A percentile compares a stretch with the other conserved stretches of the same genome.
phyloP scores from a whole-genome alignment of 2,888 invertebrate species.

The Hipparchia semele region DNA sequence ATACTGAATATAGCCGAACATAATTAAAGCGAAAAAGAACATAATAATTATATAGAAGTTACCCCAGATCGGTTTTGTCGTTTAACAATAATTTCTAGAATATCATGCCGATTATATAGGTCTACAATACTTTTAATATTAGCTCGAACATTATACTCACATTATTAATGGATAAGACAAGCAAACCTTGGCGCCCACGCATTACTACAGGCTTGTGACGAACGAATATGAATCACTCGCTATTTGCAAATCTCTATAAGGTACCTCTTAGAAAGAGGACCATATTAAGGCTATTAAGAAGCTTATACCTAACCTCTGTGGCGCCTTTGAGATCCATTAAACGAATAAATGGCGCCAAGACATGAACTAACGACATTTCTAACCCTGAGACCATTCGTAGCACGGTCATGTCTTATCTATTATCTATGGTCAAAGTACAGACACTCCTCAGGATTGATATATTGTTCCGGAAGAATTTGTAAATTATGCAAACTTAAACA shows the following conservation, averaged over 20 bases:
- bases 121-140: constrained; percentile 8
- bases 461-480: too few relatives aligned
- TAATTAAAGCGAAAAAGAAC: too few relatives aligned
- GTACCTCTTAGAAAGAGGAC: constrained; percentile 4
- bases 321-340: neutral
- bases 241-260: constrained; percentile 16
- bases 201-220: neutral
- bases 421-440: too few relatives aligned
- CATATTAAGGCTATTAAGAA: constrained; percentile 14
- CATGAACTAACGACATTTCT: neutral
- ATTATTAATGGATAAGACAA: constrained; percentile 22
- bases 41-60: too few relatives aligned
- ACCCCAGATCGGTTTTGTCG: too few relatives aligned
- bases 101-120: too few relatives aligned
- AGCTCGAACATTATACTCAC: neutral
- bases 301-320: constrained; percentile 12
- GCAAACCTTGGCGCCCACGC: constrained; percentile 29
- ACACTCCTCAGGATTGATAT: too few relatives aligned
- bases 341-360: neutral
- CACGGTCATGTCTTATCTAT: too few relatives aligned
- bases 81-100: too few relatives aligned
- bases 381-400: neutral
- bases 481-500: too few relatives aligned
- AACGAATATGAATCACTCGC: constrained; percentile 9
- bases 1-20: too few relatives aligned